phyloP scores from a whole-genome alignment of 2,113 vertebrate genomes.

The Hydrochoerus hydrochaeris region DNA sequence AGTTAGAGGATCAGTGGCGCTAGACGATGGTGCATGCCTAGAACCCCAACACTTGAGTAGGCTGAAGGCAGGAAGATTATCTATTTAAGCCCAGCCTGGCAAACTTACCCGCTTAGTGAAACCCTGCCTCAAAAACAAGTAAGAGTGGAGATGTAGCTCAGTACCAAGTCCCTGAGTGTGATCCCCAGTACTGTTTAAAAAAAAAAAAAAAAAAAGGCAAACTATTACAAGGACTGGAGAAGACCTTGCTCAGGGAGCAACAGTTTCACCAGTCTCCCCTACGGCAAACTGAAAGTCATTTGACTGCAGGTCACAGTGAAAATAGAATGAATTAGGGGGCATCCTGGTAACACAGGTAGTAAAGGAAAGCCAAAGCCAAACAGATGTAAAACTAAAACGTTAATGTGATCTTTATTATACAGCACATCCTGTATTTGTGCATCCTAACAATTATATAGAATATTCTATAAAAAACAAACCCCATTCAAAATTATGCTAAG shows the following conservation, averaged over 20 bases:
- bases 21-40: neutral
- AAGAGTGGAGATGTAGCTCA: neutral
- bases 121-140: neutral
- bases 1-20: neutral
- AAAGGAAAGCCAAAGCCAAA: conserved; percentile 26
- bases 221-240: neutral
- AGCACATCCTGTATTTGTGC: conserved; percentile 68
- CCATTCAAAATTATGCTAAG: conserved; percentile 59
- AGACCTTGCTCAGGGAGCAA: neutral
- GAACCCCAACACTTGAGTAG: neutral
- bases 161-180: neutral
- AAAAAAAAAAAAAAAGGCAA: neutral
- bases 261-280: neutral
- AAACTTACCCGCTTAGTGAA: neutral
- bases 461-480: conserved; percentile 68
- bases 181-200: neutral
- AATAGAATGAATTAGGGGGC: neutral
- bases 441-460: conserved; percentile 59
- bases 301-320: neutral
- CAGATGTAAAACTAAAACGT: conserved; percentile 25
- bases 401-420: conserved; percentile 81
- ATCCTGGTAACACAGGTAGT: neutral
- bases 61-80: neutral
- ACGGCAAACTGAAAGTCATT: neutral
- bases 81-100: neutral